Conservation (phyloP, 1,140 invertebrate genomes). For the Drosophila suzukii region DNA sequence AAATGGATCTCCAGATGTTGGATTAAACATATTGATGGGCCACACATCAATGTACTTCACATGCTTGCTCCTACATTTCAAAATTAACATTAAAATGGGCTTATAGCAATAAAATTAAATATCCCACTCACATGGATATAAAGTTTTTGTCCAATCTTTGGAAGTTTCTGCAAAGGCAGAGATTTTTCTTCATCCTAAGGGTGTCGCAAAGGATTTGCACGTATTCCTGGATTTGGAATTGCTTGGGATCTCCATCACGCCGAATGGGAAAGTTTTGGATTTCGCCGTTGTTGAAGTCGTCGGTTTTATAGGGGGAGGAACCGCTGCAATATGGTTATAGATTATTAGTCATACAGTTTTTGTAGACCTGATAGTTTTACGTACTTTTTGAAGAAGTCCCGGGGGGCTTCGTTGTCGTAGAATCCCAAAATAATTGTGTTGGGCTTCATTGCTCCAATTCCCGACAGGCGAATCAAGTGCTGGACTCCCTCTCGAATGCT, state of each 20-base stretch:
- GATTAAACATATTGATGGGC: slow-evolving; percentile 95
- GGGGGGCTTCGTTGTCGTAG: slow-evolving; percentile 90
- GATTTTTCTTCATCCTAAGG: slow-evolving; percentile 96
- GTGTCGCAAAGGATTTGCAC: slow-evolving; percentile 95
- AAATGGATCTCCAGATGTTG: slow-evolving; percentile 91
- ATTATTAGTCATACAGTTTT: neutral
- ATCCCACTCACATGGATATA: slow-evolving; percentile 87
- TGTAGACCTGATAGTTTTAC: neutral
- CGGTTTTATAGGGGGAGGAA: slow-evolving; percentile 85
- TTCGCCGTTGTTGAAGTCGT: slow-evolving; percentile 83
- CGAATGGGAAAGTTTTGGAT: slow-evolving; percentile 84
- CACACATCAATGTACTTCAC: slow-evolving; percentile 97
- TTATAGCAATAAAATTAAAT: neutral
- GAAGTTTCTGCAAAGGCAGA: slow-evolving; percentile 97
- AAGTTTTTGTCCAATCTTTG: slow-evolving; percentile 91
- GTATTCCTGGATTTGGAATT: slow-evolving; percentile 89
- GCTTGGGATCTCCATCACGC: slow-evolving; percentile 64
- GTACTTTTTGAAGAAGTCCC: slow-evolving; percentile 90
- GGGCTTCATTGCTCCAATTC: slow-evolving; percentile 99
- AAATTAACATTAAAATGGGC: neutral
- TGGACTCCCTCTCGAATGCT: slow-evolving; percentile 95
- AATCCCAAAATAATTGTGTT: slow-evolving; percentile 98
- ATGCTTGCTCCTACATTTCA: slow-evolving; percentile 85
- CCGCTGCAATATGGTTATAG: slow-evolving; percentile 60
- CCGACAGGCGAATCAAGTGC: slow-evolving; percentile 95